A percentile compares a stretch with the other conserved stretches of the same genome.
Conservation (phyloP, 2,113 vertebrate genomes). For the Cephalopterus ornatus region DNA sequence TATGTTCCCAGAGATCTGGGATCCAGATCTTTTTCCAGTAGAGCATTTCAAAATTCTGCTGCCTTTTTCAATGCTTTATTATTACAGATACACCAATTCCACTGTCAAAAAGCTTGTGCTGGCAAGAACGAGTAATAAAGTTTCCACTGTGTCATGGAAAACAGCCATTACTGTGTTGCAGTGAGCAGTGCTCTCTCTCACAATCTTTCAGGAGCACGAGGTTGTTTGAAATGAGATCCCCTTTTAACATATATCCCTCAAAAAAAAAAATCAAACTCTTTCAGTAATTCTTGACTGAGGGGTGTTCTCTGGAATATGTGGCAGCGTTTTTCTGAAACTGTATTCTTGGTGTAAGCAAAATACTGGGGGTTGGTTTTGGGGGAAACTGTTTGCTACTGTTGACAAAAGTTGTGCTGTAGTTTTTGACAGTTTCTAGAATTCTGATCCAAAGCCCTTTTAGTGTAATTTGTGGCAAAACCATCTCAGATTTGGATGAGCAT, state of each 20-base stretch:
- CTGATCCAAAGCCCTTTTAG: not conserved
- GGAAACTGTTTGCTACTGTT: not conserved
- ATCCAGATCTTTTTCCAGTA: not conserved
- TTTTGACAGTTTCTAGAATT: not conserved
- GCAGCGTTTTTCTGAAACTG: not conserved
- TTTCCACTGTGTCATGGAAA: constrained; percentile 44
- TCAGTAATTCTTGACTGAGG: not conserved
- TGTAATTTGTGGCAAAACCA: not conserved
- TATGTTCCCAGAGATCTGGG: not conserved
- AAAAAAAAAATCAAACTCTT: not conserved
- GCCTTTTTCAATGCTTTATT: constrained; percentile 1
- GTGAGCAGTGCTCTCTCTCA: not conserved
- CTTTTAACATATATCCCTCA: not conserved
- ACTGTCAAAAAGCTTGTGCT: not conserved
- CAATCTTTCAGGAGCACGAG: not conserved
- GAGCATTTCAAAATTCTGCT: not conserved
- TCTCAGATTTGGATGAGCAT: not conserved
- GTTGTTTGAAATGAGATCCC: not conserved
- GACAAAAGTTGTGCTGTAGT: not conserved
- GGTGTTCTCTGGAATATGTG: not conserved
- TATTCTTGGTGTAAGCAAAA: not conserved
- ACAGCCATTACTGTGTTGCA: not conserved
- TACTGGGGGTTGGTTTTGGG: not conserved
- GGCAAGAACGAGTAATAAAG: not conserved
- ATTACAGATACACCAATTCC: not conserved